These are phyloP conservation scores for Elegia similella DNA, from an alignment of 2,888 invertebrate genomes.

Conservation along the genomic window DNA sequence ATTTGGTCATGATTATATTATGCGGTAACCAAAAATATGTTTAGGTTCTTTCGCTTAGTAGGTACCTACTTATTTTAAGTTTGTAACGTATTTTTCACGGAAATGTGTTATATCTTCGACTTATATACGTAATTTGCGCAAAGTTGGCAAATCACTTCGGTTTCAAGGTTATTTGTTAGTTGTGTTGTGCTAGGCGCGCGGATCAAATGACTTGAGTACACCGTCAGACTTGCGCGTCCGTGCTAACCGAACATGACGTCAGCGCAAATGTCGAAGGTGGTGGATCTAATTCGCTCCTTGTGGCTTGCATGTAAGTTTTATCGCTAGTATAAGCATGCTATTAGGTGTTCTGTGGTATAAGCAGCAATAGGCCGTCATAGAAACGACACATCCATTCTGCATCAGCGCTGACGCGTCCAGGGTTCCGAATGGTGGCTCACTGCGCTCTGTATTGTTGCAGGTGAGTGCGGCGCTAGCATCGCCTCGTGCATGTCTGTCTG, in stretches of 20 bases:
- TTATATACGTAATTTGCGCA: no score
- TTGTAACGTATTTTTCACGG: no score
- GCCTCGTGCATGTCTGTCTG: constrained; percentile 46
- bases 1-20: no score
- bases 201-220: not conserved
- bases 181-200: not conserved
- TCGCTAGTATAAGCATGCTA: no score
- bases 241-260: constrained; percentile 4
- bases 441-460: constrained; percentile 52
- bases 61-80: no score
- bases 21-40: no score
- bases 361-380: no score
- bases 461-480: constrained; percentile 60
- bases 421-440: not conserved
- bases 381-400: no score
- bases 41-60: no score
- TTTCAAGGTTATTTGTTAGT: not conserved
- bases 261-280: not conserved
- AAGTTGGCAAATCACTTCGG: no score
- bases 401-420: not conserved
- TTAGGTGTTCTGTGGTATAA: no score
- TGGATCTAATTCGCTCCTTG: not conserved
- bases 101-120: no score
- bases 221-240: not conserved
- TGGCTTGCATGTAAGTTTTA: not conserved